Base-by-base conservation (phyloP, 2,797 vertebrate genomes). In the Gila robusta region DNA sequence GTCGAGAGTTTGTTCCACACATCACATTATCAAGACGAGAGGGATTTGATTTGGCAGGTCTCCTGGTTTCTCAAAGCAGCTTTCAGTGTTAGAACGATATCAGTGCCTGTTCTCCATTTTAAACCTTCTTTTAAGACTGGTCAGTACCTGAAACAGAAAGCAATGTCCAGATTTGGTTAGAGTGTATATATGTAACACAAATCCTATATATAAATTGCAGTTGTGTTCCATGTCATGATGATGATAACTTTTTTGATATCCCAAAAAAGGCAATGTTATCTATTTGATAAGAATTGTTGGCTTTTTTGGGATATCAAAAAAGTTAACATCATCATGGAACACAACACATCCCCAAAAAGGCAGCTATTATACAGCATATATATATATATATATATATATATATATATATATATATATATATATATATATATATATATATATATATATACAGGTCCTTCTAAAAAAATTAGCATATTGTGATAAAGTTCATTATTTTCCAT, bases 101-200 rank as follows among this genome's bases (percentile, higher is more conserved):
- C 37, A 76, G 73, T 17, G 54, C 54, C 39, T 71, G 26, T 62
- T 79, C 69, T 37, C 54, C 83, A 59, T 77, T 89, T 92, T 86
- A 83, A 79, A 64, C 16, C 8, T 64, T 49, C 80, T 86, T 35
- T 49, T 52, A 7, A 70, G 79, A 88, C 77, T 79, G 87, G 74
- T 94, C 92, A 96, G 87, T 94, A 94, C 91, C 95, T 96, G 85
- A 85, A 93, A 89, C 23, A 93, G 83, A 93, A 76, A 70, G 77
- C 49, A 87, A 41, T 4, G 23, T 56, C 21, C 79, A 69, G 11
- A 62, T 69, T 78, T 26, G 41, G 28, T 77, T 41, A 37, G 37
- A 32, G 4, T 6, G 69, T 35, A 88, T 84, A 89, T 49, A 41
- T 69, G 89, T 6, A 71, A 41, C 69, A 80, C 7, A 23, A 80